phyloP scores from a whole-genome alignment of 2,888 invertebrate genomes.

The Eupithecia dodoneata region DNA sequence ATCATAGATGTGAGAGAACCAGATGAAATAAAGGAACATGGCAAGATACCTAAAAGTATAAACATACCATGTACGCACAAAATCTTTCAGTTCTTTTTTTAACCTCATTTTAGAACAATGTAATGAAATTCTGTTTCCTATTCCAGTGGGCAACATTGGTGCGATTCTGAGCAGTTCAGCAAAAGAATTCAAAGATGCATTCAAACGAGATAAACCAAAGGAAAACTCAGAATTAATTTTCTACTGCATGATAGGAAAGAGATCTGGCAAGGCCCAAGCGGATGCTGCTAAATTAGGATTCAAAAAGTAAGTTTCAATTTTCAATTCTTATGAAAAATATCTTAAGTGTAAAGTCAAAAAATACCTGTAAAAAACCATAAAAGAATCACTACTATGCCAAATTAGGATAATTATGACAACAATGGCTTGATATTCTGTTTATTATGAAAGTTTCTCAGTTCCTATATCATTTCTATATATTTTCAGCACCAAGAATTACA shows the following conservation, averaged over 20 bases:
- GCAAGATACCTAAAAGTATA: conserved; percentile 88
- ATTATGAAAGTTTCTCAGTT: neutral
- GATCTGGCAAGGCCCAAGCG: conserved; percentile 86
- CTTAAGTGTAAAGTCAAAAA: neutral
- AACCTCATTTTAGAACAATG: neutral
- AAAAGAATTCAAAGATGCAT: conserved; percentile 83
- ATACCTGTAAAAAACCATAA: neutral
- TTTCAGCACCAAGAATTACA: conserved; percentile 83
- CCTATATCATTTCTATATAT: conserved; percentile 16
- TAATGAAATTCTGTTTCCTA: neutral
- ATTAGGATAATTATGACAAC: neutral
- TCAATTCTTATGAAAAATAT: neutral
- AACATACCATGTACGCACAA: conserved; percentile 88
- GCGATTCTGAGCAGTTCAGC: conserved; percentile 72
- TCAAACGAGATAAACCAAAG: conserved; percentile 84
- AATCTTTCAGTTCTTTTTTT: neutral
- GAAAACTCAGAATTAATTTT: conserved; percentile 86
- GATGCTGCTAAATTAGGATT: conserved; percentile 84
- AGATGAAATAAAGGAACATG: conserved; percentile 87
- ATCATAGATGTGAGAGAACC: conserved; percentile 92
- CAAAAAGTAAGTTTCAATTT: conserved; percentile 73
- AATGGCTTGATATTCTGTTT: neutral
- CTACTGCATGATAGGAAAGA: conserved; percentile 87
- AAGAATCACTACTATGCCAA: neutral
- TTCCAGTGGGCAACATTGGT: conserved; percentile 82